Base-by-base conservation (phyloP, 2,797 vertebrate genomes). In the Limnodromus scolopaceus region DNA sequence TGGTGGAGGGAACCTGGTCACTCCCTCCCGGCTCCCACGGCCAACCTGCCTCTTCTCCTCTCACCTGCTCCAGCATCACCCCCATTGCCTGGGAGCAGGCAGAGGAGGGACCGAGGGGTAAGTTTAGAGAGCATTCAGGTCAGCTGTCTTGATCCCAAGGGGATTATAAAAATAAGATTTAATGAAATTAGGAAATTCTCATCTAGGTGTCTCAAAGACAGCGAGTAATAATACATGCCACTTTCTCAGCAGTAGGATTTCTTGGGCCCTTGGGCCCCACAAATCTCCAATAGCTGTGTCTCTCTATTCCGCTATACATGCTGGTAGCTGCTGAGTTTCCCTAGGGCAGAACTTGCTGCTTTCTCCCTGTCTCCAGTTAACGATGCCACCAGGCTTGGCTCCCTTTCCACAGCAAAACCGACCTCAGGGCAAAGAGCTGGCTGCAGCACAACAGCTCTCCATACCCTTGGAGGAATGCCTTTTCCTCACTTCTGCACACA, bases 11-110 rank as follows among this genome's bases (percentile, higher is more conserved):
- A 79, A 71, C 39, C 22, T 38, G 48, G 55, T 39, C 51, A 22
- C 78, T 78, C 64, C 54, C 43, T 30, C 74, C 32, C 0, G 0
- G 28, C n/a, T 71, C 57, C 18, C 1, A 0, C 0, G 2, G 72
- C 72, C 82, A 92, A 19, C 11, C 43, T 55, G 34, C 41, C 54
- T 68, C 15, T 38, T 10, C 49, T 41, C 68, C 38, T 79, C 55
- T 60, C 43, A 6, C n/a, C 53, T 39, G 38, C 20, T 68, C 28
- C 2, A 1, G 66, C 61, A 79, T 61, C 75, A 3, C 27, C 32
- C 7, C 43, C 13, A 0, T 13, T 46, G 13, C 36, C 39, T 64
- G 43, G 39, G 27, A 75, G n/a, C 61, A 54, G 72, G 76, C 17
- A 63, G 49, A 11, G 58, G 39, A 80, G 39, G 32, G 18, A 23